Percentiles rank a stretch among this genome's conserved stretches.
These are phyloP conservation scores for Amazona finschi DNA, from an alignment of 2,797 vertebrate species.

Conservation along the genomic window DNA sequence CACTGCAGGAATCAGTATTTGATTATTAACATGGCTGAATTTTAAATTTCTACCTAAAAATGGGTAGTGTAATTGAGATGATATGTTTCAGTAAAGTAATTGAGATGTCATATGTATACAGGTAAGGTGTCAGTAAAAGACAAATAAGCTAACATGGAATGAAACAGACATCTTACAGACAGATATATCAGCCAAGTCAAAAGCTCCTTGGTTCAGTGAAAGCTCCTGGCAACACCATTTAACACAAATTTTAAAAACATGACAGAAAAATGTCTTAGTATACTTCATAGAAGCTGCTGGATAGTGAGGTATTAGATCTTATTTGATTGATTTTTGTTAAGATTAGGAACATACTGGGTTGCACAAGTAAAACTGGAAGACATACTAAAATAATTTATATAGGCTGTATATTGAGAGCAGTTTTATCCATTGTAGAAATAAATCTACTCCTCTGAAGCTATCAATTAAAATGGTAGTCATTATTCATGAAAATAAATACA, in stretches of 20 bases:
- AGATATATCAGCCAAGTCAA: conserved; percentile 37
- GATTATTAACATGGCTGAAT: not conserved
- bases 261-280: conserved; percentile 33
- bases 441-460: conserved; percentile 73
- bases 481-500: conserved; percentile 78
- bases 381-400: conserved; percentile 72
- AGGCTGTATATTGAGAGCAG: conserved; percentile 61
- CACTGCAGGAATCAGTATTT: conserved; percentile 6
- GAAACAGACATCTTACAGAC: conserved; percentile 15
- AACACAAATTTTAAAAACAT: conserved; percentile 63
- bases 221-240: conserved; percentile 56
- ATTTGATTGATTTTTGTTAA: conserved; percentile 74
- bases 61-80: not conserved
- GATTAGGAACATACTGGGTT: conserved; percentile 65
- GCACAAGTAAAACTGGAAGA: conserved; percentile 60
- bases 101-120: not conserved
- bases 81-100: not conserved
- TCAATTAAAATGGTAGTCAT: conserved; percentile 75
- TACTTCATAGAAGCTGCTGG: conserved; percentile 35
- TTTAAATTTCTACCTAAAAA: not conserved
- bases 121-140: conserved; percentile 40
- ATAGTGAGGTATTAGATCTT: conserved; percentile 55
- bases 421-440: conserved; percentile 75
- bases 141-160: conserved; percentile 13
- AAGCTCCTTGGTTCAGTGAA: conserved; percentile 54